Conservation (phyloP, 2,113 vertebrate genomes). For the Piaya cayana region DNA sequence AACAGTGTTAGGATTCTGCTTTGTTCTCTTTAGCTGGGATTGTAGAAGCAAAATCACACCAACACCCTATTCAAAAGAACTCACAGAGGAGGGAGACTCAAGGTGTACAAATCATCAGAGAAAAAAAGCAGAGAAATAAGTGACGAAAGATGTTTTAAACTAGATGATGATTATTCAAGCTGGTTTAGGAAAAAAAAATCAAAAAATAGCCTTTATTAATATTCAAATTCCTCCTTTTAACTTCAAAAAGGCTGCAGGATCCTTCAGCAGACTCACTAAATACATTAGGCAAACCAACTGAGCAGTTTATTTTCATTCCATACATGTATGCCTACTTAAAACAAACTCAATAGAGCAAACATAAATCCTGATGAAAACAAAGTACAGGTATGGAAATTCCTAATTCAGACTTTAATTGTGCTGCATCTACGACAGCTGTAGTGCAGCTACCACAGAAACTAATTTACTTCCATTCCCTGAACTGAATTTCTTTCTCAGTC, state of each 20-base stretch:
- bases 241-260: neutral
- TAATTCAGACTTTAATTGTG: neutral
- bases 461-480: neutral
- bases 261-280: neutral
- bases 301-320: neutral
- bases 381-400: neutral
- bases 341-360: neutral
- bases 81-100: neutral
- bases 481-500: neutral
- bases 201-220: neutral
- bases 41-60: neutral
- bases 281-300: neutral
- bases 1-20: neutral
- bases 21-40: neutral
- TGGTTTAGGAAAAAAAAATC: neutral
- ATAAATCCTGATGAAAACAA: constrained; percentile 9
- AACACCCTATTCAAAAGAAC: neutral
- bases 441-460: neutral
- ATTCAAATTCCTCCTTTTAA: neutral
- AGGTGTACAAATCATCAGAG: neutral
- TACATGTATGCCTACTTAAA: neutral
- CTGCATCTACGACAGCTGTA: neutral
- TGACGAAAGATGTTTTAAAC: neutral
- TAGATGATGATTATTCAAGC: neutral
- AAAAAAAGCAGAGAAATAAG: neutral